phyloP scores from a whole-genome alignment of 2,888 invertebrate species.

The Antheraea assamensis region DNA sequence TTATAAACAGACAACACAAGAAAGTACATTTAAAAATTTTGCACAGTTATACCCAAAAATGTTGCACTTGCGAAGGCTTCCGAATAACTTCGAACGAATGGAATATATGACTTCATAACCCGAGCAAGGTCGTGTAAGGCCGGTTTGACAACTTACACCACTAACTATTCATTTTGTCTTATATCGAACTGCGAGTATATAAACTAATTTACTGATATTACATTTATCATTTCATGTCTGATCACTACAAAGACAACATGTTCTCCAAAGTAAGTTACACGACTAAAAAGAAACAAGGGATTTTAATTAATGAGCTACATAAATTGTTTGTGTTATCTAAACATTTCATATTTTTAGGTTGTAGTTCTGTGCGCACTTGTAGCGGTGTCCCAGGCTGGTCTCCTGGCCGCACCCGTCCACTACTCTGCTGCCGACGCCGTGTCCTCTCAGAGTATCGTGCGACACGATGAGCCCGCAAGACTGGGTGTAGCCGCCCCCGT shows the following conservation, averaged over 20 bases:
- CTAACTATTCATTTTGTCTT: conserved; percentile 16
- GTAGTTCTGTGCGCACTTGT: conserved; percentile 58
- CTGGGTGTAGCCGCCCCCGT: conserved; percentile 30
- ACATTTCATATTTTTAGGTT: conserved; percentile 24
- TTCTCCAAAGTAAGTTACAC: conserved; percentile 37
- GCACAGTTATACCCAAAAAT: background rate
- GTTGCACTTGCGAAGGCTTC: background rate
- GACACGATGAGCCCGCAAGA: conserved; percentile 40
- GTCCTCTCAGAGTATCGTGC: conserved; percentile 59
- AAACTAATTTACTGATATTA: conserved; percentile 18
- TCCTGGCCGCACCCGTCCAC: conserved; percentile 47
- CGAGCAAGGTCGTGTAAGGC: conserved; percentile 22
- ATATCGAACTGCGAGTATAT: conserved; percentile 18
- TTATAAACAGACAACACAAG: background rate
- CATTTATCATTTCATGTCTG: conserved; percentile 14
- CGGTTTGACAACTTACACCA: conserved; percentile 25
- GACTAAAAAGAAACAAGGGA: background rate
- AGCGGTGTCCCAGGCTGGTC: conserved; percentile 48
- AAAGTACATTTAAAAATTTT: background rate
- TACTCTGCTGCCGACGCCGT: conserved; percentile 47
- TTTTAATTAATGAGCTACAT: background rate
- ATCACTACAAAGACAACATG: conserved; percentile 30
- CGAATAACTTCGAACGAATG: conserved; percentile 8
- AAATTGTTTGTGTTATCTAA: conserved; percentile 3
- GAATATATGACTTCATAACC: conserved; percentile 6